A percentile compares a stretch with the other conserved stretches of the same genome.
Evolutionary conservation across 2,113 vertebrate species (phyloP).

Genomic region (Mixornis gularis): DNA sequence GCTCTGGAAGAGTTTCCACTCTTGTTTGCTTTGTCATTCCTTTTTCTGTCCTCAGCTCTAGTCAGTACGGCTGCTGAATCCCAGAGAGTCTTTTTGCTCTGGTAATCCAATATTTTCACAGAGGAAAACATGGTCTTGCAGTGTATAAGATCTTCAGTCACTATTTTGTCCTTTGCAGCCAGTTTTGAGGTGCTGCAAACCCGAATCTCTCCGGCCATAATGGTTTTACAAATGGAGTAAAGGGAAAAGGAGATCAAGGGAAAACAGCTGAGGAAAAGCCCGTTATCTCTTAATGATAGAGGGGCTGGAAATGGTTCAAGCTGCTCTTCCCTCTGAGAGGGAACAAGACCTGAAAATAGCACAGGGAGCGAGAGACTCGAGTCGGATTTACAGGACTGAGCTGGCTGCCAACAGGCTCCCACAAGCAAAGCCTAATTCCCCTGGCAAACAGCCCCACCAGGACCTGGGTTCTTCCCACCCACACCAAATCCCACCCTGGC

Average conservation of each 20-base stretch:
- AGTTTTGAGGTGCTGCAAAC: neutral
- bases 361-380: neutral
- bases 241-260: neutral
- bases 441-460: neutral
- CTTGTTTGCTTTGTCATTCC: neutral
- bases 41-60: neutral
- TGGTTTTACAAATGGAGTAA: neutral
- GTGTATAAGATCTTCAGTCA: neutral
- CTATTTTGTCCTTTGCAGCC: neutral
- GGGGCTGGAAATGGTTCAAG: neutral
- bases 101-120: neutral
- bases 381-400: neutral
- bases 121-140: neutral
- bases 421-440: neutral
- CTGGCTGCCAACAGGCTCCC: neutral
- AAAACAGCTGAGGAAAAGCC: neutral
- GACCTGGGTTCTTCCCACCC: neutral
- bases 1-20: neutral
- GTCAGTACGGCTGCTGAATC: neutral
- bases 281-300: neutral
- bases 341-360: neutral
- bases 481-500: neutral
- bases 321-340: neutral
- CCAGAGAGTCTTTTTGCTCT: neutral
- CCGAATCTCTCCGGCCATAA: accelerated